Evolutionary conservation across 2,888 invertebrate species (phyloP).

Genomic region (Phaonia tiefii): DNA sequence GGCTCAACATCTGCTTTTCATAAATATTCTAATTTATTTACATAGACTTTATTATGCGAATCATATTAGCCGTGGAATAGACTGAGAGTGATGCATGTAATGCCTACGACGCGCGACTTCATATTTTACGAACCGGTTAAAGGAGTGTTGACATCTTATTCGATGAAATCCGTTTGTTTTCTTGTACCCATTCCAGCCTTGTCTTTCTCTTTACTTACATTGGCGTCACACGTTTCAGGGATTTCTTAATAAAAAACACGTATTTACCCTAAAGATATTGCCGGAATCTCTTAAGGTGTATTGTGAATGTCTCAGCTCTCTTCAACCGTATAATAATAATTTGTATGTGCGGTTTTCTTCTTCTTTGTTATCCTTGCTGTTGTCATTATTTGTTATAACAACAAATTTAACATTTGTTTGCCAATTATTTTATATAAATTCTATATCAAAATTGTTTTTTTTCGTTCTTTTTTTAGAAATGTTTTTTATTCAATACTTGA

Average conservation of each 20-base stretch:
- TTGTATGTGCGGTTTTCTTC: background rate
- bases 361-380: background rate
- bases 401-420: constrained; percentile 31
- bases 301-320: constrained; percentile 10
- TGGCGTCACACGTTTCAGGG: background rate
- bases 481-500: background rate
- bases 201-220: background rate
- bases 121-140: no score
- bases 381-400: constrained; percentile 10
- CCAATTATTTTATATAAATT: constrained; percentile 45
- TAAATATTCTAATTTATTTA: no score
- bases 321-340: constrained; percentile 21
- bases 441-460: constrained; percentile 25
- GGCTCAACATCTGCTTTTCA: no score
- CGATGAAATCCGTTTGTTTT: background rate
- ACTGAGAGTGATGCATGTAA: background rate
- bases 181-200: background rate
- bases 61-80: background rate
- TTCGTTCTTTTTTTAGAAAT: background rate
- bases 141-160: no score
- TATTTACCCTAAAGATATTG: constrained; percentile 14
- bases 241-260: constrained; percentile 28
- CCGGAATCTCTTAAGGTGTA: constrained; percentile 13
- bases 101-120: no score
- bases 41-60: no score